Conservation (phyloP, 2,113 vertebrate genomes). For the Perca schrenkii region DNA sequence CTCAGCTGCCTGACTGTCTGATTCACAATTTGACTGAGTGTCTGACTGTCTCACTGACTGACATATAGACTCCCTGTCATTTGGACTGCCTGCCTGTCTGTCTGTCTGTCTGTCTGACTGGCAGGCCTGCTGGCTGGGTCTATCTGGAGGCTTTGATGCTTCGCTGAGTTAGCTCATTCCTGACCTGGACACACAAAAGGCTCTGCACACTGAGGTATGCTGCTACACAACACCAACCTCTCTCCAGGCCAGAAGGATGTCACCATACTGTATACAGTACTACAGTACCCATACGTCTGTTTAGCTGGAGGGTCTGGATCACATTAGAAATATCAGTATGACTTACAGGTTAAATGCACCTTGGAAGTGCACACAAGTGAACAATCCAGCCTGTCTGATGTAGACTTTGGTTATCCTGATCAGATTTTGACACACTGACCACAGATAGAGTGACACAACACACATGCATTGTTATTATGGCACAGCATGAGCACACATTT, state of each 20-base stretch:
- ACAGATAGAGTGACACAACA: not conserved
- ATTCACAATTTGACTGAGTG: not conserved
- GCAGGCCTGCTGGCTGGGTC: not conserved
- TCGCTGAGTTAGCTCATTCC: slow-evolving; percentile 41
- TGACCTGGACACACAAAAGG: slow-evolving; percentile 29
- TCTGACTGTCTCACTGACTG: slow-evolving; percentile 2
- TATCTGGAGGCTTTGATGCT: slow-evolving; percentile 24
- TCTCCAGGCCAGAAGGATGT: not conserved
- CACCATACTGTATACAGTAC: not conserved
- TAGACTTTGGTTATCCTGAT: not conserved
- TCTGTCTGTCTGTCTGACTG: not conserved
- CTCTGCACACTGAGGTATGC: slow-evolving; percentile 10
- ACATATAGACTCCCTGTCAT: not conserved
- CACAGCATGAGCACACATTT: not conserved
- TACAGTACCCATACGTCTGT: not conserved
- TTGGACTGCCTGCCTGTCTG: not conserved
- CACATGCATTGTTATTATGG: not conserved
- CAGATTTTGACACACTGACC: not conserved
- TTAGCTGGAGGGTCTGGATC: not conserved
- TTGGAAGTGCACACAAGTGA: not conserved
- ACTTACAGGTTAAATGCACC: not conserved
- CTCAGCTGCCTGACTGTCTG: not conserved
- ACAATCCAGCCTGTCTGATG: not conserved
- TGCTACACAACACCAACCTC: slow-evolving; percentile 6
- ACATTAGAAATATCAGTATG: not conserved